Percentiles rank a stretch among this genome's conserved stretches.
Conservation (phyloP, 2,113 vertebrate genomes). For the Sakesphorus luctuosus region DNA sequence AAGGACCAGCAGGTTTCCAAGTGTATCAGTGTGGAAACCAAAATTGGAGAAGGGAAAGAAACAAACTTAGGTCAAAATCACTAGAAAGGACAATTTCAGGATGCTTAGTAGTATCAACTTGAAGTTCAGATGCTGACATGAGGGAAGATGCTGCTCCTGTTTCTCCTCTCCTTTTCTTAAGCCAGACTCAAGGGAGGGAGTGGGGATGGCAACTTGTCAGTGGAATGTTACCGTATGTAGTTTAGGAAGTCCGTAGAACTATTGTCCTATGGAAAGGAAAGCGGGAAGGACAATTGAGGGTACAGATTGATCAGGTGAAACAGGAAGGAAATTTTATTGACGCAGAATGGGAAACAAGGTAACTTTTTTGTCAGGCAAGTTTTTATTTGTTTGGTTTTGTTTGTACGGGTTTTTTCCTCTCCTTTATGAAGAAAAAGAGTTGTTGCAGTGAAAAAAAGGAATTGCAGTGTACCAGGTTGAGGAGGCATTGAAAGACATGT, state of each 20-base stretch:
- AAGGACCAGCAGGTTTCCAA: not conserved
- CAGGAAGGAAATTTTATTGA: not conserved
- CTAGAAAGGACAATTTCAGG: not conserved
- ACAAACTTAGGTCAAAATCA: not conserved
- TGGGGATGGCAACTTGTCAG: not conserved
- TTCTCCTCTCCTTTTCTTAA: not conserved
- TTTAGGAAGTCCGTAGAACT: not conserved
- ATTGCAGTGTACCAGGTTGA: not conserved
- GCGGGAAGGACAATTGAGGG: not conserved
- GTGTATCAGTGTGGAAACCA: rapidly evolving
- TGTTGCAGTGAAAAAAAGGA: not conserved
- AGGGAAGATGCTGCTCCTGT: not conserved
- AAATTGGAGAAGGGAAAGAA: not conserved
- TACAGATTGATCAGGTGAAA: not conserved
- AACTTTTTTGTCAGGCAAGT: not conserved
- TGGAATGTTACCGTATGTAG: rapidly evolving
- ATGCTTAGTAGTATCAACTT: not conserved
- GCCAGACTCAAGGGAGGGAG: not conserved
- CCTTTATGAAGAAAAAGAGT: not conserved
- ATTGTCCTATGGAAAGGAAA: not conserved
- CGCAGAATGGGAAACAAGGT: not conserved
- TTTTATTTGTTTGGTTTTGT: not conserved
- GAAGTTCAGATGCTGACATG: not conserved
- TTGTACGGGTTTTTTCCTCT: not conserved
- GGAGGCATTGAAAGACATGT: not conserved